phyloP scores from a whole-genome alignment of 1,140 invertebrate genomes.

The Ectropis grisescens region DNA sequence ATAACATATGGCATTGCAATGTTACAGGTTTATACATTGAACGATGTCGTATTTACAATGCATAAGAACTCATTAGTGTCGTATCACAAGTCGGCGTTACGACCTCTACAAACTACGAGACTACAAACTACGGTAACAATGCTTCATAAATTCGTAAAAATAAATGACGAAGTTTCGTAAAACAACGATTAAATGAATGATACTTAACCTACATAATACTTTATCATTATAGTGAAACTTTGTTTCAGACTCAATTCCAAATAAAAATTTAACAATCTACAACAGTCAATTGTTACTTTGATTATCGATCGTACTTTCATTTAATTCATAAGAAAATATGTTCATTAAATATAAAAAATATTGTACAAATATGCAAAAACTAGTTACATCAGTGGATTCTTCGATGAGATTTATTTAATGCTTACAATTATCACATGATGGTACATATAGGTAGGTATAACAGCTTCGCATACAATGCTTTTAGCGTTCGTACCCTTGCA shows the following conservation, averaged over 20 bases:
- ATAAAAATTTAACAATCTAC: constrained; percentile 19
- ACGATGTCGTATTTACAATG: constrained; percentile 14
- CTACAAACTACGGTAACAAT: constrained; percentile 55
- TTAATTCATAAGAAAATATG: constrained; percentile 26
- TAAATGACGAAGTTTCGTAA: constrained; percentile 21
- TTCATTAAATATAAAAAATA: constrained; percentile 25
- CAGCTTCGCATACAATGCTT: no score
- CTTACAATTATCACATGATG: constrained; percentile 1
- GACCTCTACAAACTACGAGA: constrained; percentile 25
- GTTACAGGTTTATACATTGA: constrained; percentile 4
- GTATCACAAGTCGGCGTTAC: constrained; percentile 24
- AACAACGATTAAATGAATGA: constrained; percentile 32
- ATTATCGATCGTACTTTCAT: constrained; percentile 16
- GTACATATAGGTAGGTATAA: no score
- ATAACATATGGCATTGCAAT: constrained; percentile 11
- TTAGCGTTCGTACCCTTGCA: no score
- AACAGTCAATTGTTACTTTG: constrained; percentile 18
- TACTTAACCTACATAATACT: constrained; percentile 49
- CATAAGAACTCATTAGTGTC: constrained; percentile 8
- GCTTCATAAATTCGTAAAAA: constrained; percentile 57
- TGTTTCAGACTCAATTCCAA: constrained; percentile 11
- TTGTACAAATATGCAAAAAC: constrained; percentile 31
- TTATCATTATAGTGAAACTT: constrained; percentile 22
- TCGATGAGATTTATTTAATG: constrained; percentile 11
- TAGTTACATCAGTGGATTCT: constrained; percentile 17